Percentiles rank a stretch among this genome's conserved stretches.
These are phyloP conservation scores for Blastomussa wellsi DNA, from an alignment of 92 coral and sea anemone species.

Conservation along the genomic window DNA sequence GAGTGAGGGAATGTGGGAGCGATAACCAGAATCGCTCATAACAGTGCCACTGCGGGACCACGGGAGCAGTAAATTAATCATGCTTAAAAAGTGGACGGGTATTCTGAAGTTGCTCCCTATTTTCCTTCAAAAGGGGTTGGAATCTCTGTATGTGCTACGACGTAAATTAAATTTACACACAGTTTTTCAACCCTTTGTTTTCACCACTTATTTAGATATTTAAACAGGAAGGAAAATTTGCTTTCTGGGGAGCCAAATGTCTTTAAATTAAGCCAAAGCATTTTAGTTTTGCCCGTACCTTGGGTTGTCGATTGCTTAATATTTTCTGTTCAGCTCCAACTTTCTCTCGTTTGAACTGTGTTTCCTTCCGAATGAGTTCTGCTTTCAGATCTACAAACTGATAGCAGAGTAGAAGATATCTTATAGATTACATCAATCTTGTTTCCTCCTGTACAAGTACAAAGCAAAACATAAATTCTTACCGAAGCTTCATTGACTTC, in stretches of 20 bases:
- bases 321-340: constrained; percentile 31
- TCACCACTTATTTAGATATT: too few species aligned
- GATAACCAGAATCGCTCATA: too few species aligned
- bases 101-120: too few species aligned
- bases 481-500: constrained; percentile 97
- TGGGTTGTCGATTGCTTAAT: constrained; percentile 43
- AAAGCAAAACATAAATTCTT: neutral
- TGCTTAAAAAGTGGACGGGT: too few species aligned
- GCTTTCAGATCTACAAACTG: constrained; percentile 95
- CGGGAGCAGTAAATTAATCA: too few species aligned
- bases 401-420: neutral
- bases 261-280: neutral
- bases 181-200: too few species aligned
- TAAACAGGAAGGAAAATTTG: neutral
- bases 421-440: neutral
- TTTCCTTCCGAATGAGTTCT: constrained; percentile 91
- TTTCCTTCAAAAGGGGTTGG: too few species aligned
- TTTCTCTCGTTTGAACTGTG: constrained; percentile 74
- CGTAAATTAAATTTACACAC: too few species aligned
- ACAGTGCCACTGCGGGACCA: too few species aligned
- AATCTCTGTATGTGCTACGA: too few species aligned
- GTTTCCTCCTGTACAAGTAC: neutral
- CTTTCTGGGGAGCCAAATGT: neutral
- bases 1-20: too few species aligned
- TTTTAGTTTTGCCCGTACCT: constrained; percentile 27